phyloP scores from a whole-genome alignment of 2,888 invertebrate species.

The Boloria euphrosyne region DNA sequence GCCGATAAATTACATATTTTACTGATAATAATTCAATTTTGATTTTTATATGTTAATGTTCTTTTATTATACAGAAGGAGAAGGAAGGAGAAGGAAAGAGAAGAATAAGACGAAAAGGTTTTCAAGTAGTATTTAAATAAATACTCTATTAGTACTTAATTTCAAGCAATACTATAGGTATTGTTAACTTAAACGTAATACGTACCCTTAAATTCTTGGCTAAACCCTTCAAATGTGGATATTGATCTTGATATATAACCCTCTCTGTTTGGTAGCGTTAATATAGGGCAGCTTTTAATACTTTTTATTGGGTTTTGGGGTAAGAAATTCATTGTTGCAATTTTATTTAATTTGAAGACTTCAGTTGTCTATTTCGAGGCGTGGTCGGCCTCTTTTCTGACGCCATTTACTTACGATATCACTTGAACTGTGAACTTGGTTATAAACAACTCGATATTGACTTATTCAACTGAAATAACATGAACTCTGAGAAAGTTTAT shows the following conservation, averaged over 20 bases:
- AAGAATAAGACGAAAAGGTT: too few species aligned
- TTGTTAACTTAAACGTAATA: not conserved
- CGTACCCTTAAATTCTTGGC: slow-evolving; percentile 33
- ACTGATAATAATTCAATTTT: too few species aligned
- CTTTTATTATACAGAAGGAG: too few species aligned
- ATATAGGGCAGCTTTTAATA: slow-evolving; percentile 11
- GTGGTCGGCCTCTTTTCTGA: slow-evolving; percentile 23
- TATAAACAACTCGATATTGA: slow-evolving; percentile 29
- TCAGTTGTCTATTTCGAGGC: slow-evolving; percentile 15
- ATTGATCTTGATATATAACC: slow-evolving; percentile 4
- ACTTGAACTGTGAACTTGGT: slow-evolving; percentile 34
- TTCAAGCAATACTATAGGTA: too few species aligned
- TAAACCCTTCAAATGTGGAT: slow-evolving; percentile 24
- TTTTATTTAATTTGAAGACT: slow-evolving; percentile 13
- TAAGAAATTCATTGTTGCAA: not conserved
- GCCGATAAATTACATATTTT: too few species aligned
- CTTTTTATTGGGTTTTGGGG: slow-evolving; percentile 3
- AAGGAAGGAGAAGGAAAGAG: too few species aligned
- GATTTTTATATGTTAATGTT: too few species aligned
- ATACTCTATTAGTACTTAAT: too few species aligned
- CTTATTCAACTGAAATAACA: slow-evolving; percentile 23
- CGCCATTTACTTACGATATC: slow-evolving; percentile 31
- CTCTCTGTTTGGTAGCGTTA: slow-evolving; percentile 25
- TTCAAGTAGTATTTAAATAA: too few species aligned
- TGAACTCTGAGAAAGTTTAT: not conserved